phyloP scores from a whole-genome alignment of 2,113 vertebrate species.

The Natator depressus region DNA sequence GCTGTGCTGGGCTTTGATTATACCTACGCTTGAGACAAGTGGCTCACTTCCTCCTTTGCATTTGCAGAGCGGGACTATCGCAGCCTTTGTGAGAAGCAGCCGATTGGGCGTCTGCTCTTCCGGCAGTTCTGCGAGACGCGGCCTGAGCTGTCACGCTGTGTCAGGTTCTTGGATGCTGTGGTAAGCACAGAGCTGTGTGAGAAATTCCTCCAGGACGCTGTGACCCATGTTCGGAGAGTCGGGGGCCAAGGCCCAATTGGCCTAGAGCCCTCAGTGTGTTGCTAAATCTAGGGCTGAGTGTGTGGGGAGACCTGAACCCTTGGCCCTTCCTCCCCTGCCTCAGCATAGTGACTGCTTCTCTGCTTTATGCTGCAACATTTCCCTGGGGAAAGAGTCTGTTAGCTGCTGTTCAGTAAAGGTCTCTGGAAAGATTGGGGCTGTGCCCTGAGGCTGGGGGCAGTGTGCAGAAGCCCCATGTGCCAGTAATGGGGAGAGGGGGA shows the following conservation, averaged over 20 bases:
- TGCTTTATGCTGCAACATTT: not conserved
- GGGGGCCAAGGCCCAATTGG: accelerated
- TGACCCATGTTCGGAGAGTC: not conserved
- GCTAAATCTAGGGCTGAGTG: not conserved
- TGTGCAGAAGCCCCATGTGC: conserved; percentile 29
- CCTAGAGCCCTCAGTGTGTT: not conserved
- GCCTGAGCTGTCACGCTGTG: conserved; percentile 88
- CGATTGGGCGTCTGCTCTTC: conserved; percentile 92
- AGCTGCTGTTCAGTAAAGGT: not conserved
- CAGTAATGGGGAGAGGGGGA: not conserved
- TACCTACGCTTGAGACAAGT: not conserved
- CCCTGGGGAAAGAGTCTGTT: not conserved
- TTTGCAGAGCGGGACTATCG: conserved; percentile 92
- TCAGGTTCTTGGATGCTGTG: conserved; percentile 95
- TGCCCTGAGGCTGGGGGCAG: not conserved
- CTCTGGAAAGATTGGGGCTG: not conserved
- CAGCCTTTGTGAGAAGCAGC: conserved; percentile 94
- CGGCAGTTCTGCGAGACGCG: conserved; percentile 94
- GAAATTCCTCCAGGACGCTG: accelerated
- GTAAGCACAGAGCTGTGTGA: conserved; percentile 74
- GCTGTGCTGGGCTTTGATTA: not conserved
- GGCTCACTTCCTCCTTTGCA: not conserved
- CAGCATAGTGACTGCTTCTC: not conserved
- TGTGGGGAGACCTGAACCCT: not conserved
- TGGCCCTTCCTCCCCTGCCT: not conserved